phyloP scores from a whole-genome alignment of 1,140 invertebrate genomes.

The Drosophila athabasca region DNA sequence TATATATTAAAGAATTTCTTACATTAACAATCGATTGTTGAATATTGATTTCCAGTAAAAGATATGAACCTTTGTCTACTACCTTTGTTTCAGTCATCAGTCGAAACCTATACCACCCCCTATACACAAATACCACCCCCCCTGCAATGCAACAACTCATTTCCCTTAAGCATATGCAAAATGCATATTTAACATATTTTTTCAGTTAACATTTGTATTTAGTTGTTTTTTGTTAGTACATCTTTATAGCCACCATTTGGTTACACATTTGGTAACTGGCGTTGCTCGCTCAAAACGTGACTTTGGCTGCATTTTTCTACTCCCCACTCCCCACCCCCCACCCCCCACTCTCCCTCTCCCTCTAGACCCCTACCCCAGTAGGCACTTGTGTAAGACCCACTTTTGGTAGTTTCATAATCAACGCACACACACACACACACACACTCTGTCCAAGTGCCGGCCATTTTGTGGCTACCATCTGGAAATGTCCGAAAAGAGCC shows the following conservation, averaged over 20 bases:
- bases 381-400: conserved; percentile 66
- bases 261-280: conserved; percentile 58
- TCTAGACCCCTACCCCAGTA: conserved; percentile 7
- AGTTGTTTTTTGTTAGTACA: conserved; percentile 37
- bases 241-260: conserved; percentile 69
- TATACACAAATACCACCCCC: conserved; percentile 14
- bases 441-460: conserved; percentile 20
- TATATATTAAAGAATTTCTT: too few species aligned
- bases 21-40: too few species aligned
- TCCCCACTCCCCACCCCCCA: neutral
- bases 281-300: conserved; percentile 62
- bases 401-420: conserved; percentile 67
- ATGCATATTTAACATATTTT: conserved; percentile 56
- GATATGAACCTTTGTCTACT: too few species aligned
- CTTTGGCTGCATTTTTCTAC: conserved; percentile 72
- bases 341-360: neutral
- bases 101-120: neutral
- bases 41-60: too few species aligned
- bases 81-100: neutral
- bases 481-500: conserved; percentile 56
- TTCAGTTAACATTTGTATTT: conserved; percentile 47
- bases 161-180: conserved; percentile 51
- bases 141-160: conserved; percentile 37
- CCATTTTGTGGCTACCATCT: conserved; percentile 64
- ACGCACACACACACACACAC: conserved; percentile 34